A percentile compares a stretch with the other conserved stretches of the same genome.
Conservation (phyloP, 2,113 vertebrate genomes). For the Nycticorax nycticorax region DNA sequence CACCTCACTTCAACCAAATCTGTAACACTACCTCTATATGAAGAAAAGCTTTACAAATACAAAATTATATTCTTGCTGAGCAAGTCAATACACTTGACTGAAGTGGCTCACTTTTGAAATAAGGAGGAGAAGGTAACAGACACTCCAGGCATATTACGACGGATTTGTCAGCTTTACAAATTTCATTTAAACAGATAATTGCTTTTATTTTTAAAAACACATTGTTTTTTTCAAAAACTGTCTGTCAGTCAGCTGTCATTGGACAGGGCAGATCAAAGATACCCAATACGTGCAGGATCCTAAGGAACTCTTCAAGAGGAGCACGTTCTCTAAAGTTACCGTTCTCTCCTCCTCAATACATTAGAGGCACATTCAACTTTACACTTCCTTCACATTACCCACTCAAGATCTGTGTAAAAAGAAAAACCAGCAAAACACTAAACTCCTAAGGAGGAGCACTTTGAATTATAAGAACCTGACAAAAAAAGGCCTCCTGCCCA, state of each 20-base stretch:
- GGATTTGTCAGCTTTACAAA: neutral
- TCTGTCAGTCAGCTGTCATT: neutral
- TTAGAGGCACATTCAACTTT: neutral
- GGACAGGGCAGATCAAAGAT: neutral
- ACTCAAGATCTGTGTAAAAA: neutral
- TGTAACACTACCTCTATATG: neutral
- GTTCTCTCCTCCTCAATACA: fast-evolving
- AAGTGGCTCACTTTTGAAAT: neutral
- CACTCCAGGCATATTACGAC: neutral
- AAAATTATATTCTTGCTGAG: neutral
- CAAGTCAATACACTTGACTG: neutral
- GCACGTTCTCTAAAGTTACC: neutral
- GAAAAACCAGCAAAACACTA: neutral
- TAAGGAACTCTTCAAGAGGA: neutral
- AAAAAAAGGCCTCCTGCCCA: neutral
- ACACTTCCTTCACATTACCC: neutral
- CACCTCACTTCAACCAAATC: neutral
- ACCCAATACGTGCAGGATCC: neutral
- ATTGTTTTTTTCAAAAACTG: neutral
- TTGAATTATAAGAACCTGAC: neutral
- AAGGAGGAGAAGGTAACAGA: neutral
- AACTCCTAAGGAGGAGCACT: neutral
- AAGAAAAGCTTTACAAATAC: slow-evolving; percentile 35
- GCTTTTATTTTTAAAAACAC: neutral
- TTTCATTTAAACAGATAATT: neutral